phyloP scores from a whole-genome alignment of 1,140 invertebrate species.

The Drosophila punjabiensis region DNA sequence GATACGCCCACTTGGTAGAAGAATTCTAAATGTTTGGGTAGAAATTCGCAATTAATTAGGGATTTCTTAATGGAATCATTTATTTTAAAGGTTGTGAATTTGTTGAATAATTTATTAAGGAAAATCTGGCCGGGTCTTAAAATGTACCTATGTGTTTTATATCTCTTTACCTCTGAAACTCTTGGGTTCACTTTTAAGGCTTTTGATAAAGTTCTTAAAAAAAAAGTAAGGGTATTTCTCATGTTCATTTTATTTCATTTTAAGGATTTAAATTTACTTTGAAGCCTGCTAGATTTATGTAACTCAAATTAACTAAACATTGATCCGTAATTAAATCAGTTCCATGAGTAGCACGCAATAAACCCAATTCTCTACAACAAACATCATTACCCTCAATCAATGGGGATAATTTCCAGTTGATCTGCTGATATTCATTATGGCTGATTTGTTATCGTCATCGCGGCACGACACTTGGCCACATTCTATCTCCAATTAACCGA shows the following conservation, averaged over 20 bases:
- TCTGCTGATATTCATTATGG: conserved; percentile 23
- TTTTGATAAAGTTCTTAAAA: background rate
- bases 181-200: background rate
- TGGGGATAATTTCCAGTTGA: conserved; percentile 18
- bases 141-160: background rate
- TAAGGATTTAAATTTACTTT: background rate
- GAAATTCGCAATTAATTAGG: background rate
- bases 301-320: too few species aligned
- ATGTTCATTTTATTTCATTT: background rate
- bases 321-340: background rate
- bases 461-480: conserved; percentile 33
- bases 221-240: background rate
- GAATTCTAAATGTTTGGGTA: background rate
- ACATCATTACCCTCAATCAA: conserved; percentile 18
- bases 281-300: too few species aligned
- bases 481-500: conserved; percentile 52
- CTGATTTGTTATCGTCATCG: conserved; percentile 38
- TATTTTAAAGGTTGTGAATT: background rate
- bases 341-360: background rate
- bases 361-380: background rate
- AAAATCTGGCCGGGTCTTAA: background rate
- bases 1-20: background rate
- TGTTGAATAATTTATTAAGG: background rate
- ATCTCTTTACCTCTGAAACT: background rate
- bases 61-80: background rate